phyloP scores from a whole-genome alignment of 1,140 invertebrate species.

The Phthorimaea operculella region DNA sequence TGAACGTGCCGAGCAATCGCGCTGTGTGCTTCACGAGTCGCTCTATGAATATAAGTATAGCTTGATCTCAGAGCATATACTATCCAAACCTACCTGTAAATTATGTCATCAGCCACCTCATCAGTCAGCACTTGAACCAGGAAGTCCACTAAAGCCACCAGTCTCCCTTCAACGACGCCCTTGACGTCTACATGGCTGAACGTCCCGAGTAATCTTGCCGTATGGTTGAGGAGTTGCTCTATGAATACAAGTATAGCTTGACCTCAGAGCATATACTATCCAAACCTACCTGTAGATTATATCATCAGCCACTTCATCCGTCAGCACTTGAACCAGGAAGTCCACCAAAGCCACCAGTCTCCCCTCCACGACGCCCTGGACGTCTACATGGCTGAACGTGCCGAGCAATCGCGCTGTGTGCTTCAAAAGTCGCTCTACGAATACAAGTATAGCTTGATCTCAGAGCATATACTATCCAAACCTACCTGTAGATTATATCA shows the following conservation, averaged over 20 bases:
- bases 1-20: too few species aligned
- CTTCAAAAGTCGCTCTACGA: constrained; percentile 31
- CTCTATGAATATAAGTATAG: too few species aligned
- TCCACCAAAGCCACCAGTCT: constrained; percentile 37
- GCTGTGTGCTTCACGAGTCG: too few species aligned
- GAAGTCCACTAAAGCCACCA: constrained; percentile 38
- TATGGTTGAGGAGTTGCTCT: constrained; percentile 33
- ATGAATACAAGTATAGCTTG: too few species aligned
- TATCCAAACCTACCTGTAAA: constrained; percentile 45
- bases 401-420: constrained; percentile 33
- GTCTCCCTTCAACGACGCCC: constrained; percentile 26
- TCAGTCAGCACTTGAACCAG: constrained; percentile 39
- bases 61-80: too few species aligned
- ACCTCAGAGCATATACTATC: too few species aligned
- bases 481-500: constrained; percentile 31
- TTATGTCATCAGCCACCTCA: constrained; percentile 13
- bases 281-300: constrained; percentile 36
- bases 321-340: constrained; percentile 34
- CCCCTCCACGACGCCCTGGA: constrained; percentile 29
- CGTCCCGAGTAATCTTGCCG: constrained; percentile 28
- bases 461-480: too few species aligned
- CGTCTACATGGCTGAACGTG: constrained; percentile 30
- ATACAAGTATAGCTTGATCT: too few species aligned
- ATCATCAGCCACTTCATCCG: constrained; percentile 25
- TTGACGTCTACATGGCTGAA: constrained; percentile 33